Conservation (phyloP, 2,113 vertebrate species). For the Rhadina sibilatrix region DNA sequence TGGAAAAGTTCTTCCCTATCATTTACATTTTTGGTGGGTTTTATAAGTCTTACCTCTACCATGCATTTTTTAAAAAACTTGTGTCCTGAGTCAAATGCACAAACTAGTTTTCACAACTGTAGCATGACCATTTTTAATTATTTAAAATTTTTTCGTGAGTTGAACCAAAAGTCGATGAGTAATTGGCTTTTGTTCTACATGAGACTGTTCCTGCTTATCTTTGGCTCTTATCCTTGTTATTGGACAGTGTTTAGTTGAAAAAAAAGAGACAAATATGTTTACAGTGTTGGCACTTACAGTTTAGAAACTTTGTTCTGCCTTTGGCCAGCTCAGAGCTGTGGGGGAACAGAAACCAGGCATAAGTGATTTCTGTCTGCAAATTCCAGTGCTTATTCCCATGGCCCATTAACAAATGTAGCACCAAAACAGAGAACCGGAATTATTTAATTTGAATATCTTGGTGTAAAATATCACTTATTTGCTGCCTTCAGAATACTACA, state of each 20-base stretch:
- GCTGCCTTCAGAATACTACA: conserved; percentile 55
- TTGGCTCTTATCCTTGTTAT: conserved; percentile 51
- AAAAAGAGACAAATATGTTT: conserved; percentile 56
- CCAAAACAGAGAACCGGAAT: conserved; percentile 11
- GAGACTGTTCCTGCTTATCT: conserved; percentile 64
- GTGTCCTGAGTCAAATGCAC: conserved; percentile 71
- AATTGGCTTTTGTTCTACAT: conserved; percentile 32
- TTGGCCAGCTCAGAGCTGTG: conserved; percentile 50
- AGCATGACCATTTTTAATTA: conserved; percentile 71
- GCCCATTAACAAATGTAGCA: conserved; percentile 54
- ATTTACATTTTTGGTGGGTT: conserved; percentile 71
- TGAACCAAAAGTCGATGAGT: conserved; percentile 27
- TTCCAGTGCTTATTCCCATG: conserved; percentile 29
- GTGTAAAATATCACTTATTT: conserved; percentile 36
- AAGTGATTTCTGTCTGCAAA: conserved; percentile 21
- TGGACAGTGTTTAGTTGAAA: conserved; percentile 55
- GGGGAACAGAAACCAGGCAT: conserved; percentile 9
- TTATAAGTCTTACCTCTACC: conserved; percentile 76
- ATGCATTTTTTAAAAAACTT: conserved; percentile 64
- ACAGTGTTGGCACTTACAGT: conserved; percentile 72
- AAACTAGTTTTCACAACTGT: conserved; percentile 69
- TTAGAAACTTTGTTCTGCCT: conserved; percentile 56
- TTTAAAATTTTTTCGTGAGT: conserved; percentile 62
- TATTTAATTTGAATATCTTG: neutral
- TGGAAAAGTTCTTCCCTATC: conserved; percentile 74